Conservation (phyloP, 2,888 invertebrate species). For the Watsonalla cultraria region DNA sequence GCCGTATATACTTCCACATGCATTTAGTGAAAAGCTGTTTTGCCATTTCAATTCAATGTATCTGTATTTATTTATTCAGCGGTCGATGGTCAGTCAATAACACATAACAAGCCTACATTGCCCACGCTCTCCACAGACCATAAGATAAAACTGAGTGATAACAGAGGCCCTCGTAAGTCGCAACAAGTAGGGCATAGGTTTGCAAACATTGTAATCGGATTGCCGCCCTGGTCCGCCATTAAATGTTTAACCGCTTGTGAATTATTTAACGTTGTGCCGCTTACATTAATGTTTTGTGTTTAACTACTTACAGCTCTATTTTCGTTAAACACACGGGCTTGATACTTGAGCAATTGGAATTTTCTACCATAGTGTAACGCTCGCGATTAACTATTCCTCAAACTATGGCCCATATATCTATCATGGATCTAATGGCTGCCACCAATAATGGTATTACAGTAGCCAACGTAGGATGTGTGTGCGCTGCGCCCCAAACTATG, state of each 20-base stretch:
- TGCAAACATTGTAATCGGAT: conserved; percentile 47
- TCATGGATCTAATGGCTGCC: too few relatives aligned
- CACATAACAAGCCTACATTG: neutral
- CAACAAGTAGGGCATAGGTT: conserved; percentile 16
- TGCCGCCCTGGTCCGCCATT: conserved; percentile 23
- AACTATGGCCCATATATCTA: too few relatives aligned
- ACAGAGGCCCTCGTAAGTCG: conserved; percentile 17
- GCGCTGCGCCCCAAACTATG: too few relatives aligned
- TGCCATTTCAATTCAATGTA: too few relatives aligned
- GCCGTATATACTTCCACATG: too few relatives aligned
- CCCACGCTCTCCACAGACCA: neutral
- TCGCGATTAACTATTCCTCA: too few relatives aligned
- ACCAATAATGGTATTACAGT: too few relatives aligned
- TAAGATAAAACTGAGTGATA: neutral
- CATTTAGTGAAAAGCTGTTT: too few relatives aligned
- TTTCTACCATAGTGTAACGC: too few relatives aligned
- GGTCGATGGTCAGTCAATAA: neutral
- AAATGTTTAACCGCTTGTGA: conserved; percentile 31
- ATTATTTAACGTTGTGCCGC: conserved; percentile 35
- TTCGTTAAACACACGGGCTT: neutral
- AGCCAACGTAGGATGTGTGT: too few relatives aligned
- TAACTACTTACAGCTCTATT: neutral
- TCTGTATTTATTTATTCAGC: too few relatives aligned
- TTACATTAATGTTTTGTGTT: neutral
- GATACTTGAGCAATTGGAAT: too few relatives aligned